Percentiles rank a stretch among this genome's conserved stretches.
These are phyloP conservation scores for Marronus borbonicus DNA, from an alignment of 2,888 invertebrate species.

Conservation along the genomic window DNA sequence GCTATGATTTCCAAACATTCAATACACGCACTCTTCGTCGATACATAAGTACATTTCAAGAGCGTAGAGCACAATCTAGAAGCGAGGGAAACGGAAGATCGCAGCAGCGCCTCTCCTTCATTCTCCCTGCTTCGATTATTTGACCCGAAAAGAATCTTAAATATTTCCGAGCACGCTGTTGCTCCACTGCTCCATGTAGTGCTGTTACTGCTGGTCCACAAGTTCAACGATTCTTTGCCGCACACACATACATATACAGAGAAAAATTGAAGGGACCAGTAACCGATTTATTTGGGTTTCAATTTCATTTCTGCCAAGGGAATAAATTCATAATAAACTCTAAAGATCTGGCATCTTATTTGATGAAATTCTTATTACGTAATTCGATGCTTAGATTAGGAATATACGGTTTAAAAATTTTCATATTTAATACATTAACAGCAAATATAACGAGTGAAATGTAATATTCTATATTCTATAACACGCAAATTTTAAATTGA, in stretches of 20 bases:
- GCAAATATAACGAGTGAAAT: no score
- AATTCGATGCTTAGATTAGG: not conserved
- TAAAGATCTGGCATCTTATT: constrained; percentile 45
- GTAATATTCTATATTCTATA: no score
- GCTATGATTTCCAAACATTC: constrained; percentile 26
- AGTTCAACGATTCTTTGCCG: constrained; percentile 39
- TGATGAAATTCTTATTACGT: constrained; percentile 30
- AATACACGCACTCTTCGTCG: not conserved
- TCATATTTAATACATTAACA: no score
- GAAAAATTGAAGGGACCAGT: constrained; percentile 48
- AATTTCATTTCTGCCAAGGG: constrained; percentile 35
- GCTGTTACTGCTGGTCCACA: constrained; percentile 36
- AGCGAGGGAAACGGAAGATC: not conserved
- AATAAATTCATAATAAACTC: constrained; percentile 50
- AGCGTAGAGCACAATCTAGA: constrained; percentile 1
- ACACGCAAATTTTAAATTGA: no score
- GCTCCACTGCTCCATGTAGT: not conserved
- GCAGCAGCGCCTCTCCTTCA: constrained; percentile 8
- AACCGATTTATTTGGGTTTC: constrained; percentile 51
- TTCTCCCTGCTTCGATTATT: constrained; percentile 38
- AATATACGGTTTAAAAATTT: no score
- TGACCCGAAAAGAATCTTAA: constrained; percentile 40
- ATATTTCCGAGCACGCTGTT: constrained; percentile 42
- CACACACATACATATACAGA: constrained; percentile 25
- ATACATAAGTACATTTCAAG: constrained; percentile 21